Conservation (phyloP, 2,888 invertebrate genomes). For the Hypsopygia costalis region DNA sequence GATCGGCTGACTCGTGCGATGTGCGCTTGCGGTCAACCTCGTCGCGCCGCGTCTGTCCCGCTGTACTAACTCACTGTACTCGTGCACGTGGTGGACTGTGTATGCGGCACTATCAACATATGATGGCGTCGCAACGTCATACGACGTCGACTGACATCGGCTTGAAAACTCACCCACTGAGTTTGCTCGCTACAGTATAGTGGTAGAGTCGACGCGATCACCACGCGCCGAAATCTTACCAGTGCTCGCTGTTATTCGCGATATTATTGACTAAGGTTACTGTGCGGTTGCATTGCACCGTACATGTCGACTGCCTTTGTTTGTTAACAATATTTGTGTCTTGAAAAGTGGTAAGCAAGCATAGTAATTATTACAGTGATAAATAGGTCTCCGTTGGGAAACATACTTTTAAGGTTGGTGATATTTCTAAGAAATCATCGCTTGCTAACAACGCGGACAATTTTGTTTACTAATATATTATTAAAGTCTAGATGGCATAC, state of each 20-base stretch:
- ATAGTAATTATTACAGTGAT: not conserved
- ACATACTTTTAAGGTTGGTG: slow-evolving; percentile 13
- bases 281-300: no score
- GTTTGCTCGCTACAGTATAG: slow-evolving; percentile 35
- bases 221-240: slow-evolving; percentile 45
- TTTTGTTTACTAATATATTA: no score
- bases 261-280: slow-evolving; percentile 26
- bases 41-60: slow-evolving; percentile 19
- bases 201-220: slow-evolving; percentile 47
- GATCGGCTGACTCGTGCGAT: slow-evolving; percentile 27
- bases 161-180: slow-evolving; percentile 4
- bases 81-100: slow-evolving; percentile 1
- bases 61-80: not conserved
- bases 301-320: slow-evolving; percentile 27
- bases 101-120: slow-evolving; percentile 25
- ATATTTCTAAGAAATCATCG: slow-evolving; percentile 7
- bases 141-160: slow-evolving; percentile 39
- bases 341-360: not conserved
- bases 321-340: slow-evolving; percentile 25
- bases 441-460: no score
- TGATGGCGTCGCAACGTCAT: slow-evolving; percentile 43
- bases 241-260: slow-evolving; percentile 35
- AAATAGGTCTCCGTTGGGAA: not conserved
- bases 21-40: slow-evolving; percentile 4
- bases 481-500: no score